Evolutionary conservation across 2,797 vertebrate genomes (phyloP).

Genomic region (Siniperca obscura): DNA sequence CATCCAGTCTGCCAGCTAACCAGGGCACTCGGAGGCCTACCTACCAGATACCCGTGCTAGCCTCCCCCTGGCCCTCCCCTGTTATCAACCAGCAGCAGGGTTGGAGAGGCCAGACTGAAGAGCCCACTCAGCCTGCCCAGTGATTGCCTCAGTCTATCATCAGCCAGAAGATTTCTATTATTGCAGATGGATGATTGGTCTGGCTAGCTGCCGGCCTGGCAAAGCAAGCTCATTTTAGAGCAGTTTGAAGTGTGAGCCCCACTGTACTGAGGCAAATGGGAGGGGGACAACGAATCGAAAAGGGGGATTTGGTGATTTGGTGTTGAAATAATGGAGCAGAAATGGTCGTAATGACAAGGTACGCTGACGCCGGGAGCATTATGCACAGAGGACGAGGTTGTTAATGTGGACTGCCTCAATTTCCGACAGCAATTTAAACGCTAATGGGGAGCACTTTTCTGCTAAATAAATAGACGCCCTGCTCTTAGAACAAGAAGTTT

Average conservation of each 20-base stretch:
- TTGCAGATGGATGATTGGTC: slow-evolving; percentile 84
- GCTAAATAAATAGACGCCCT: slow-evolving; percentile 75
- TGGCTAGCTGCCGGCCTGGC: slow-evolving; percentile 80
- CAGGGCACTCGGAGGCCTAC: slow-evolving; percentile 39
- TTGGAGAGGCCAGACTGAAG: slow-evolving; percentile 78
- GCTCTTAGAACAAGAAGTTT: slow-evolving; percentile 66
- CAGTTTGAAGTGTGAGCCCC: slow-evolving; percentile 76
- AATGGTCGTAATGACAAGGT: slow-evolving; percentile 77
- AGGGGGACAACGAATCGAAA: slow-evolving; percentile 18
- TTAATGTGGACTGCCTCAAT: slow-evolving; percentile 75
- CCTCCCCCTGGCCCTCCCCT: slow-evolving; percentile 53
- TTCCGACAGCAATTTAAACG: slow-evolving; percentile 76
- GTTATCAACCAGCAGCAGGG: slow-evolving; percentile 78
- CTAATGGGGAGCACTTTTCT: slow-evolving; percentile 72
- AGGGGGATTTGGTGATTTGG: slow-evolving; percentile 70
- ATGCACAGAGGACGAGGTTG: slow-evolving; percentile 66
- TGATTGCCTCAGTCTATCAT: slow-evolving; percentile 85
- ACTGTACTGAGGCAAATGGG: slow-evolving; percentile 49
- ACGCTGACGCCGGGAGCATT: slow-evolving; percentile 59
- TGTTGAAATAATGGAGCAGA: slow-evolving; percentile 77
- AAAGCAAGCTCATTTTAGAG: slow-evolving; percentile 77
- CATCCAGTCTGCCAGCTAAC: slow-evolving; percentile 29
- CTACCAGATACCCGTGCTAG: slow-evolving; percentile 61
- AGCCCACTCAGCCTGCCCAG: slow-evolving; percentile 78
- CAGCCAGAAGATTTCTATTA: slow-evolving; percentile 83